Conservation (phyloP, 2,888 invertebrate species). For the Drosophila lutescens region DNA sequence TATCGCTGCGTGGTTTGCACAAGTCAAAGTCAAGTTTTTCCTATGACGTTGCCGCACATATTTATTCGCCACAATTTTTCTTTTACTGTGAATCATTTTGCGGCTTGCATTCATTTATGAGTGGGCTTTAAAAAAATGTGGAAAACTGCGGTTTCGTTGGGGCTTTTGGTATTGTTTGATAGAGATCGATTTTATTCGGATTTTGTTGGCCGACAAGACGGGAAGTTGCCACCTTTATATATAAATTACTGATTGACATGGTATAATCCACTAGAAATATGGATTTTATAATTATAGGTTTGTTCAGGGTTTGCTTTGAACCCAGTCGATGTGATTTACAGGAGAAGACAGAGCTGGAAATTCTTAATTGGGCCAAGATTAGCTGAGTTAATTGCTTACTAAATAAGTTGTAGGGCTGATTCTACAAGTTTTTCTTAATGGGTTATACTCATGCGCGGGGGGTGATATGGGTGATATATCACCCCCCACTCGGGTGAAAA, state of each 20-base stretch:
- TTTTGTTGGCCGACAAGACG: not conserved
- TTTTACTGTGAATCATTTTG: constrained; percentile 15
- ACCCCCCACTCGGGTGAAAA: too few species aligned
- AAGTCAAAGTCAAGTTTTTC: constrained; percentile 39
- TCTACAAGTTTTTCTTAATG: not conserved
- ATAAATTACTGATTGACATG: constrained; percentile 3
- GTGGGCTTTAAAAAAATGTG: constrained; percentile 7
- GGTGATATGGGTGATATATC: too few species aligned
- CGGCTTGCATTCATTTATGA: not conserved
- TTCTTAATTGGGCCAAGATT: constrained; percentile 1
- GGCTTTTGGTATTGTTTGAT: not conserved
- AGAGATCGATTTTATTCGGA: not conserved
- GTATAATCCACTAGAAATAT: not conserved
- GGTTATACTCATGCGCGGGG: too few species aligned
- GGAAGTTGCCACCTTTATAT: not conserved
- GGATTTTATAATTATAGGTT: constrained; percentile 3
- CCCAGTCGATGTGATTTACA: not conserved
- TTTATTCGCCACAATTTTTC: not conserved
- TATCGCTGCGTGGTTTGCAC: constrained; percentile 33
- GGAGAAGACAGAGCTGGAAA: constrained; percentile 3
- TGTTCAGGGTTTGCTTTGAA: not conserved
- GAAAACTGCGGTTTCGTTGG: constrained; percentile 9
- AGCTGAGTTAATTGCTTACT: constrained; percentile 1
- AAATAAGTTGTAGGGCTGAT: not conserved
- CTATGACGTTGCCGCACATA: constrained; percentile 22